phyloP scores from a whole-genome alignment of 2,797 vertebrate genomes.

The Rhinatrema bivittatum region DNA sequence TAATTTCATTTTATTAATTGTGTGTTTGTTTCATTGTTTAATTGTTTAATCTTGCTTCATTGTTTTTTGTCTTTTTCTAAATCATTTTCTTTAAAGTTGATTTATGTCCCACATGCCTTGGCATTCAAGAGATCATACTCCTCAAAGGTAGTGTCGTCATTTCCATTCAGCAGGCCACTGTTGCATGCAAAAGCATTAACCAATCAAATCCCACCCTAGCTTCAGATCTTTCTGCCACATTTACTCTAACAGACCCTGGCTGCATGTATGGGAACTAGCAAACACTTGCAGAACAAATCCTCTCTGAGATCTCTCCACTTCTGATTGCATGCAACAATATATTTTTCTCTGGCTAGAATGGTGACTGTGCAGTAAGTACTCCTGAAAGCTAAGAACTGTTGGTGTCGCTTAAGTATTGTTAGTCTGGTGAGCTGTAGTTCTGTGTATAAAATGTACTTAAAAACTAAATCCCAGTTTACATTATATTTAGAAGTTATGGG shows the following conservation, averaged over 20 bases:
- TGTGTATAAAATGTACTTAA: too few relatives aligned
- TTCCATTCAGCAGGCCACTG: slow-evolving; percentile 44
- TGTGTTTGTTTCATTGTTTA: slow-evolving; percentile 50
- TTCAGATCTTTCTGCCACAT: slow-evolving; percentile 5
- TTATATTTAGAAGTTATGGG: too few relatives aligned
- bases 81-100: slow-evolving; percentile 74
- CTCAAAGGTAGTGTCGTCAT: slow-evolving; percentile 89
- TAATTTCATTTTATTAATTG: not conserved
- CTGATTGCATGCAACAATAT: slow-evolving; percentile 31
- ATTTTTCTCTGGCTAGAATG: not conserved
- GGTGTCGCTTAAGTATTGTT: too few relatives aligned
- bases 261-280: slow-evolving; percentile 49
- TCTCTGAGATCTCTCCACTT: not conserved
- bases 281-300: slow-evolving; percentile 3
- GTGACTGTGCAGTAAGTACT: too few relatives aligned
- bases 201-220: slow-evolving; percentile 28
- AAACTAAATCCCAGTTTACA: too few relatives aligned
- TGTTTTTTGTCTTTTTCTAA: slow-evolving; percentile 66
- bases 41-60: slow-evolving; percentile 62
- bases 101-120: slow-evolving; percentile 95
- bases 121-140: slow-evolving; percentile 93
- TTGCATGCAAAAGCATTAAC: slow-evolving; percentile 71
- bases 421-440: too few relatives aligned
- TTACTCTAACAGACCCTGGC: slow-evolving; percentile 58
- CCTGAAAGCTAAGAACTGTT: too few relatives aligned